These are phyloP conservation scores for Drosophila hydei DNA, from an alignment of 1,140 invertebrate genomes.

Conservation along the genomic window DNA sequence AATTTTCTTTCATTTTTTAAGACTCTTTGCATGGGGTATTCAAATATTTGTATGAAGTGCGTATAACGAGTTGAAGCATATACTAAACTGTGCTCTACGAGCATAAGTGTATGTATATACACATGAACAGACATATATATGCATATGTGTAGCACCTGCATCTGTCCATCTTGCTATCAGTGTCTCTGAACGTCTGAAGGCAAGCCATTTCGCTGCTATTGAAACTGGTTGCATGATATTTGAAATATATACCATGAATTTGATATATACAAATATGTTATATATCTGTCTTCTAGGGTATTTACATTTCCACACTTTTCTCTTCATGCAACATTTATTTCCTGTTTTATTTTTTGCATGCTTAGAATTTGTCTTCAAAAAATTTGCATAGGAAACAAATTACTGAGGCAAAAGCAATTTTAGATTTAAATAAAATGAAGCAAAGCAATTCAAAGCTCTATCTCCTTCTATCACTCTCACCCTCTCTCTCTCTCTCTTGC, in stretches of 20 bases:
- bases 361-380: conserved; percentile 8
- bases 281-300: not conserved
- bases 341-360: conserved; percentile 5
- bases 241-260: too few species aligned
- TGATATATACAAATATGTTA: not conserved
- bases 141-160: not conserved
- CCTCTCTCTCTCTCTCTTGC: conserved; percentile 18
- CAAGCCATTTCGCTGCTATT: too few species aligned
- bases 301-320: not conserved
- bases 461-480: not conserved
- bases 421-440: conserved; percentile 66
- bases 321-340: not conserved
- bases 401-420: conserved; percentile 74
- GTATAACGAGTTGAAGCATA: not conserved
- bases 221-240: too few species aligned
- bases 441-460: conserved; percentile 21
- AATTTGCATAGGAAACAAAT: conserved; percentile 77
- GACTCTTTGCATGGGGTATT: not conserved
- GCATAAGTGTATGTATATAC: not conserved
- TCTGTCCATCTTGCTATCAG: too few species aligned
- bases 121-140: too few species aligned
- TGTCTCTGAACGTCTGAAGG: too few species aligned
- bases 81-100: too few species aligned
- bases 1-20: conserved; percentile 1
- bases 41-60: not conserved